Evolutionary conservation across 2,113 vertebrate genomes (phyloP).

Genomic region (Apodemus speciosus): DNA sequence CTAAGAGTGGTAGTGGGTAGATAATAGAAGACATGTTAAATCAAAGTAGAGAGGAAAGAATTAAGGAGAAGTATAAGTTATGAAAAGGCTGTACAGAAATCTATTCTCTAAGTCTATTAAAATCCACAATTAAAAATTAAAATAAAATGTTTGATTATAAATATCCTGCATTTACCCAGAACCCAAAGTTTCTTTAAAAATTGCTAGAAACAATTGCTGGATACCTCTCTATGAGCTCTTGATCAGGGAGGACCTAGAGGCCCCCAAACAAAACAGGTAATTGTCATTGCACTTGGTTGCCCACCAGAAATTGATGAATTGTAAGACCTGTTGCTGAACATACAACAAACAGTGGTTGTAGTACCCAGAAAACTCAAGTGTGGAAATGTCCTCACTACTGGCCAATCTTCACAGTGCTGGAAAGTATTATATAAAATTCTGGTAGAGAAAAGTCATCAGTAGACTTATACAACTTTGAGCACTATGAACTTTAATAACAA

Average conservation of each 20-base stretch:
- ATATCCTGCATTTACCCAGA: not conserved
- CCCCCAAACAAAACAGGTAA: not conserved
- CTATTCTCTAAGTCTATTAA: not conserved
- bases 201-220: no score
- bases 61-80: not conserved
- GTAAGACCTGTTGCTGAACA: not conserved
- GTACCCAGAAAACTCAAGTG: not conserved
- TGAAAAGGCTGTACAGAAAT: not conserved
- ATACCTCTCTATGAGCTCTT: not conserved
- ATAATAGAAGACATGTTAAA: not conserved
- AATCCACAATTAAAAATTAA: not conserved
- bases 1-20: no score
- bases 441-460: not conserved
- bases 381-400: not conserved
- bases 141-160: not conserved
- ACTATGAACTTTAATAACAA: not conserved
- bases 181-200: not conserved
- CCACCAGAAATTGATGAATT: not conserved
- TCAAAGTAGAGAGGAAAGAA: not conserved
- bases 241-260: not conserved
- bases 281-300: not conserved
- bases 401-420: not conserved
- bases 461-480: not conserved
- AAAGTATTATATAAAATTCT: no score
- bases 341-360: no score